Percentiles rank a stretch among this genome's conserved stretches.
Conservation (phyloP, 2,888 invertebrate species). For the Dysmachus trigonus region DNA sequence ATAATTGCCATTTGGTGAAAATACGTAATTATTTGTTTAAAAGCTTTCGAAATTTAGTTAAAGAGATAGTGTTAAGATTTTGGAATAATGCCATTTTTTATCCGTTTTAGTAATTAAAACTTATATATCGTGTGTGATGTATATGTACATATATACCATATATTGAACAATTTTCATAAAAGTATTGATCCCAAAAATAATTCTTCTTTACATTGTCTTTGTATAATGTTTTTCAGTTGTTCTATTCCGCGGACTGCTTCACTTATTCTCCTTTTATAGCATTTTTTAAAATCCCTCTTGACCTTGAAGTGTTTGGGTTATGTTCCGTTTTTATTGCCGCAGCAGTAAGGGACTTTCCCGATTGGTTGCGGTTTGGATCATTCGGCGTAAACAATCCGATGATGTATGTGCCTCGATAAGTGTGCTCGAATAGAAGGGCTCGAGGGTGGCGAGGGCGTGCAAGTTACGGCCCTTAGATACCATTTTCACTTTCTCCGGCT, state of each 20-base stretch:
- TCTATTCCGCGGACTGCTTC: background rate
- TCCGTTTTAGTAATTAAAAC: too few species aligned
- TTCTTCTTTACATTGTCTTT: background rate
- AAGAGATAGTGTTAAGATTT: too few species aligned
- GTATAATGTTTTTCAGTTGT: background rate
- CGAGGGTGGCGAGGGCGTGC: background rate
- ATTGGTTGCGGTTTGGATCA: background rate
- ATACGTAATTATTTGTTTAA: too few species aligned
- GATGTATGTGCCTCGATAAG: background rate
- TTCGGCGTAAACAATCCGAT: constrained; percentile 6
- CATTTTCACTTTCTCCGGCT: constrained; percentile 10
- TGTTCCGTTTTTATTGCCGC: background rate
- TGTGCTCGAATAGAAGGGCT: background rate
- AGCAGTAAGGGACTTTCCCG: background rate
- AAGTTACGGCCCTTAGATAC: background rate
- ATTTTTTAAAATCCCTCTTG: background rate
- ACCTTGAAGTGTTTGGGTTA: background rate
- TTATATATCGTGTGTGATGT: too few species aligned
- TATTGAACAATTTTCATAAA: too few species aligned
- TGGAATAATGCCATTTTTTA: too few species aligned
- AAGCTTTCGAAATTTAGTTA: too few species aligned
- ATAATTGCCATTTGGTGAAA: too few species aligned
- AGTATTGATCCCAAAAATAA: background rate
- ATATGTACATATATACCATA: too few species aligned
- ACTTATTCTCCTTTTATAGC: background rate